Evolutionary conservation across 2,797 vertebrate species (phyloP).

Genomic region (Tokudaia tokunoshimensis): DNA sequence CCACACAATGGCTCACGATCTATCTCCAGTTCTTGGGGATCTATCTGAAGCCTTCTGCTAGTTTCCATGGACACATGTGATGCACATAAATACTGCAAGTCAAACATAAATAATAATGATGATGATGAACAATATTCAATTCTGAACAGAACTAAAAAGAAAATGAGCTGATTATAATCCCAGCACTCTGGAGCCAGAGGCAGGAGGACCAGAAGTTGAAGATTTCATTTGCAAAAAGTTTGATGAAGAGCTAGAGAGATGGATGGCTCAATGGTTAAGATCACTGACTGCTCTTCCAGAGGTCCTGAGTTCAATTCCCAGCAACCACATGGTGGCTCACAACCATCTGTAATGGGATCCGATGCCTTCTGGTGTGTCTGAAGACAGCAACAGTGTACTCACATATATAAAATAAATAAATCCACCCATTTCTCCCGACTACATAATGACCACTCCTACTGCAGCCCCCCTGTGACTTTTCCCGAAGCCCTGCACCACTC

Average conservation of each 20-base stretch:
- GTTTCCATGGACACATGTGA: neutral
- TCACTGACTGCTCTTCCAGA: too few relatives aligned
- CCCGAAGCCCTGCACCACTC: too few relatives aligned
- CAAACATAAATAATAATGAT: neutral
- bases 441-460: too few relatives aligned
- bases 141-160: neutral
- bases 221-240: neutral
- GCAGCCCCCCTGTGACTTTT: too few relatives aligned
- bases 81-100: neutral
- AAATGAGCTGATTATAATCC: neutral
- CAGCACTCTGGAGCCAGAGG: neutral
- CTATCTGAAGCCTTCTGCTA: neutral
- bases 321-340: too few relatives aligned
- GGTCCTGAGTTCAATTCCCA: too few relatives aligned
- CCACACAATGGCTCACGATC: neutral
- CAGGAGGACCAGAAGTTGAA: neutral
- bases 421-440: too few relatives aligned
- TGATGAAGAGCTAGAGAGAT: neutral
- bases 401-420: too few relatives aligned
- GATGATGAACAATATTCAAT: neutral
- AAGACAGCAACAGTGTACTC: too few relatives aligned
- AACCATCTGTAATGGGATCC: too few relatives aligned
- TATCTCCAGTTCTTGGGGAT: neutral
- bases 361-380: too few relatives aligned
- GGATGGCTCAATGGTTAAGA: too few relatives aligned